These are phyloP conservation scores for Rhincodon typus DNA, from an alignment of 2,797 vertebrate genomes.

Conservation along the genomic window DNA sequence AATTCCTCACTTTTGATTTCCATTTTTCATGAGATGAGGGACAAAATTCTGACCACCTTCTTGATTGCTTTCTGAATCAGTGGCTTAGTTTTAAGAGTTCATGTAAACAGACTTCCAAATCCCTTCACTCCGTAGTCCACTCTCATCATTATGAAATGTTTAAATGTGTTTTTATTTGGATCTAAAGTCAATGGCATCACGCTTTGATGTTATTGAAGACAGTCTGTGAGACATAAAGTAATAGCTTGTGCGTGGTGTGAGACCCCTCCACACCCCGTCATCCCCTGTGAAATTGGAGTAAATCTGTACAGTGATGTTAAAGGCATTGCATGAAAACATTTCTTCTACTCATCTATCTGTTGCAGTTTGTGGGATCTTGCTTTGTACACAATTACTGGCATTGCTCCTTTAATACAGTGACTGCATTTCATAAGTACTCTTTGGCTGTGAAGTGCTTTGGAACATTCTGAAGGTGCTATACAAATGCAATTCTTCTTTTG, in stretches of 20 bases:
- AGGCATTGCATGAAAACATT: no score
- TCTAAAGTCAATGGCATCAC: neutral
- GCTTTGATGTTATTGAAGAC: neutral
- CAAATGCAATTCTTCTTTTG: neutral
- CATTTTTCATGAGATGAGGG: neutral
- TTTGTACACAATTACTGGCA: no score
- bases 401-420: neutral
- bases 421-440: neutral
- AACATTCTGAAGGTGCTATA: neutral
- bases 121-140: neutral
- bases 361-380: no score
- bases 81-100: neutral
- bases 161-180: neutral
- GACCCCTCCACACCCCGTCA: no score
- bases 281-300: no score
- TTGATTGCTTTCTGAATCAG: neutral
- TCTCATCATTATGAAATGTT: neutral
- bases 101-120: neutral
- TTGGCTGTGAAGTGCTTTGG: neutral
- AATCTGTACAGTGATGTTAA: no score
- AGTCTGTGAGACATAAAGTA: no score
- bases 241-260: no score
- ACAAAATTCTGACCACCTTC: neutral
- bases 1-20: neutral
- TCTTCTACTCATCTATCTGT: no score